These are phyloP conservation scores for Cryptotermes secundus DNA, from an alignment of 1,140 invertebrate genomes.

Conservation along the genomic window DNA sequence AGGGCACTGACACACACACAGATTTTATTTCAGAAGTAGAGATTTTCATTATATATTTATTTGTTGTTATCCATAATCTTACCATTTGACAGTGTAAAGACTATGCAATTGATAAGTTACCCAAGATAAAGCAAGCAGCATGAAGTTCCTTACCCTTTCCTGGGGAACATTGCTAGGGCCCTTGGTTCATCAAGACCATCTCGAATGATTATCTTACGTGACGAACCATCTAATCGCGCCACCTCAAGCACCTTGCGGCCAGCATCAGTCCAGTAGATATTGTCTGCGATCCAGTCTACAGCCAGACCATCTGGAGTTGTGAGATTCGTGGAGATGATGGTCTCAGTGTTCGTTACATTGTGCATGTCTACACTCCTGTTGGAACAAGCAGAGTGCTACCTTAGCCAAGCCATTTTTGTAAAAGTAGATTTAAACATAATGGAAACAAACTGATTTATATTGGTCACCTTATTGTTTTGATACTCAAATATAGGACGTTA, in stretches of 20 bases:
- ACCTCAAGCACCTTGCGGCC: slow-evolving; percentile 82
- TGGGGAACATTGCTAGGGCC: slow-evolving; percentile 74
- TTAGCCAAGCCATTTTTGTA: too few species aligned
- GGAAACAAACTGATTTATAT: too few species aligned
- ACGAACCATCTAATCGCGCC: slow-evolving; percentile 73
- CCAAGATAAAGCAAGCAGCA: slow-evolving; percentile 27
- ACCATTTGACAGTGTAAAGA: neutral
- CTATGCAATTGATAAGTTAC: neutral
- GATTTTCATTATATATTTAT: too few species aligned
- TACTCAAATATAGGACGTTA: too few species aligned
- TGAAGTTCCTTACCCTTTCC: slow-evolving; percentile 60
- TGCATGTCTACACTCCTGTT: slow-evolving; percentile 65
- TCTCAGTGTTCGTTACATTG: slow-evolving; percentile 61
- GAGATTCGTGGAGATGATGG: slow-evolving; percentile 58
- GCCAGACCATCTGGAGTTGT: slow-evolving; percentile 76
- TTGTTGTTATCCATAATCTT: neutral
- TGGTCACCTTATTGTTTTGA: too few species aligned
- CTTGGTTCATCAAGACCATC: slow-evolving; percentile 71
- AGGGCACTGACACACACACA: too few species aligned
- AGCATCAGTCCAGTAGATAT: slow-evolving; percentile 89
- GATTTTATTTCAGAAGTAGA: too few species aligned
- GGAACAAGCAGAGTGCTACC: slow-evolving; percentile 36
- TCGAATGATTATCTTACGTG: slow-evolving; percentile 68
- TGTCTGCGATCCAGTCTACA: slow-evolving; percentile 84
- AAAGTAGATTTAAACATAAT: too few species aligned